phyloP scores from a whole-genome alignment of 2,113 vertebrate genomes.

The Thymallus thymallus region DNA sequence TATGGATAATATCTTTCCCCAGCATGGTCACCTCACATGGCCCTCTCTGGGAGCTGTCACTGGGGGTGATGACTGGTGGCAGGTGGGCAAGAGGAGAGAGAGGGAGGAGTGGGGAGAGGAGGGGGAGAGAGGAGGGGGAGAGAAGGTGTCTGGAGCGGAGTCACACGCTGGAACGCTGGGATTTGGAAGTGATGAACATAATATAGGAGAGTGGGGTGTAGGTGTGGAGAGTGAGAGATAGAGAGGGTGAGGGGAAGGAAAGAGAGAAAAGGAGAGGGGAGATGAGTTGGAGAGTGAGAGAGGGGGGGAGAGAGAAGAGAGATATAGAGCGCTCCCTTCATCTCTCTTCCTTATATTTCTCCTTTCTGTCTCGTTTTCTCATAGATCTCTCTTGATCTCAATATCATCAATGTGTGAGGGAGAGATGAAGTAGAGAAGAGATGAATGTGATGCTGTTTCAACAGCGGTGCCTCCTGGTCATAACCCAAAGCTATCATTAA shows the following conservation, averaged over 20 bases:
- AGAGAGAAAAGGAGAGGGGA: not conserved
- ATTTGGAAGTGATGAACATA: not conserved
- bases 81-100: not conserved
- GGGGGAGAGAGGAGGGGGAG: not conserved
- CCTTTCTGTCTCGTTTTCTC: not conserved
- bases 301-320: not conserved
- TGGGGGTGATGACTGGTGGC: not conserved
- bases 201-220: not conserved
- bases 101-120: not conserved
- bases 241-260: not conserved
- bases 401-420: not conserved
- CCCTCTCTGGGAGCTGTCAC: not conserved
- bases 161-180: conserved; percentile 1
- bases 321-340: not conserved
- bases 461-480: conserved; percentile 22
- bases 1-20: not conserved
- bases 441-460: conserved; percentile 25
- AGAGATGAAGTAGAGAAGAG: not conserved
- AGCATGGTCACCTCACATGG: not conserved
- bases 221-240: not conserved
- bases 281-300: not conserved
- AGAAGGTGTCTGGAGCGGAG: not conserved
- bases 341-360: not conserved
- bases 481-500: conserved; percentile 45
- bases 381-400: not conserved